Percentiles rank a stretch among this genome's conserved stretches.
Conservation (phyloP, 2,888 invertebrate species). For the Nemapogon koenigi region DNA sequence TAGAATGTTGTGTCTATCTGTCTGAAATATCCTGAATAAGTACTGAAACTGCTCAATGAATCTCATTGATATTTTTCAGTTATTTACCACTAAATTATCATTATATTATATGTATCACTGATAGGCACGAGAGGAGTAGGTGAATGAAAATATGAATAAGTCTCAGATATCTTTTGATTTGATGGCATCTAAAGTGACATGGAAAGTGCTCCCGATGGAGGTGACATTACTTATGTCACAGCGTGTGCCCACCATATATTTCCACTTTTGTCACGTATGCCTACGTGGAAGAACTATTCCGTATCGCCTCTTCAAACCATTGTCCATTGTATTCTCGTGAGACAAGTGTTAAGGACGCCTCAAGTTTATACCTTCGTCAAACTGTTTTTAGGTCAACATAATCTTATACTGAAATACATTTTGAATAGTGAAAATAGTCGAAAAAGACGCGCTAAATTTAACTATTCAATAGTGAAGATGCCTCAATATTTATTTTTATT, state of each 20-base stretch:
- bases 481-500: not conserved
- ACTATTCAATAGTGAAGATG: not conserved
- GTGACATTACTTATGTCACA: slow-evolving; percentile 53
- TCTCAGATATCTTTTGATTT: too few species aligned
- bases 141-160: too few species aligned
- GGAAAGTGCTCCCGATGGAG: slow-evolving; percentile 28
- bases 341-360: slow-evolving; percentile 55
- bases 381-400: slow-evolving; percentile 39
- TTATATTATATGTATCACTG: too few species aligned
- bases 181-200: too few species aligned
- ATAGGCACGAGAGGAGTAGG: too few species aligned
- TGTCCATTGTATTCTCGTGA: slow-evolving; percentile 58
- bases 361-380: slow-evolving; percentile 53
- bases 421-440: not conserved
- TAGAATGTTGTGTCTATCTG: too few species aligned
- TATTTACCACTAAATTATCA: too few species aligned
- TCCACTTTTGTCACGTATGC: slow-evolving; percentile 60
- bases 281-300: slow-evolving; percentile 43
- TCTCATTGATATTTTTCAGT: too few species aligned
- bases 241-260: slow-evolving; percentile 47
- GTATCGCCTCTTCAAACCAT: slow-evolving; percentile 55
- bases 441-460: too few species aligned
- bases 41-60: too few species aligned
- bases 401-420: slow-evolving; percentile 18
- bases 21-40: too few species aligned